Conservation (phyloP, 1,140 invertebrate genomes). For the Arion vulgaris region DNA sequence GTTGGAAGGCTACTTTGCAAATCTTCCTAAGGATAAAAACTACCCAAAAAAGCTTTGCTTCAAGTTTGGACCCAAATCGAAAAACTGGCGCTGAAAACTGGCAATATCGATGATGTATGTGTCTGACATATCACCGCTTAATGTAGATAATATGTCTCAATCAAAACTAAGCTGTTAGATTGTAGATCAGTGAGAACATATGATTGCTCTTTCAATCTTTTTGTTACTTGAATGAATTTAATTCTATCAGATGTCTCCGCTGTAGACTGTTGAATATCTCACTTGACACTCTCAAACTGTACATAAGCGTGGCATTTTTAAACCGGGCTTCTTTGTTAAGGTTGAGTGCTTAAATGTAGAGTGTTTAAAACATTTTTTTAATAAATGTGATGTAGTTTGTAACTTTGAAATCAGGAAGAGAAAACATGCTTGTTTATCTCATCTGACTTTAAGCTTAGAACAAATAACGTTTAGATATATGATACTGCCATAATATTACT, state of each 20-base stretch:
- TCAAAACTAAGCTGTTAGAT: background rate
- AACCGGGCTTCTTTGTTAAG: background rate
- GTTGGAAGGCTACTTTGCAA: constrained; percentile 74
- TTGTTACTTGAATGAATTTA: background rate
- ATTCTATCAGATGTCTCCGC: background rate
- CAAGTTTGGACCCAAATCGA: constrained; percentile 73
- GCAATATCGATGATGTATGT: background rate
- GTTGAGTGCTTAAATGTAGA: no score
- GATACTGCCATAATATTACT: no score
- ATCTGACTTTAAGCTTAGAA: no score
- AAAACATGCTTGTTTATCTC: no score
- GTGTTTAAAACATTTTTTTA: no score
- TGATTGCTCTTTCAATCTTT: background rate
- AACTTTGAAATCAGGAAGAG: no score
- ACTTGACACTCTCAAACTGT: background rate
- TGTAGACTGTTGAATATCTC: background rate
- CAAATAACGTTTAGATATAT: no score
- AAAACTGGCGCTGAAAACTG: constrained; percentile 51
- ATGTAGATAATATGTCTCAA: background rate
- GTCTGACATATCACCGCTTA: background rate
- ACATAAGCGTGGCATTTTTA: background rate
- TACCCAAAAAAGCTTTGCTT: constrained; percentile 76
- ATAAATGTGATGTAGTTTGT: no score
- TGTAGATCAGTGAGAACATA: background rate
- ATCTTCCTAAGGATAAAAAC: constrained; percentile 74